phyloP scores from a whole-genome alignment of 2,113 vertebrate genomes.

The Himantopus leucocephalus region DNA sequence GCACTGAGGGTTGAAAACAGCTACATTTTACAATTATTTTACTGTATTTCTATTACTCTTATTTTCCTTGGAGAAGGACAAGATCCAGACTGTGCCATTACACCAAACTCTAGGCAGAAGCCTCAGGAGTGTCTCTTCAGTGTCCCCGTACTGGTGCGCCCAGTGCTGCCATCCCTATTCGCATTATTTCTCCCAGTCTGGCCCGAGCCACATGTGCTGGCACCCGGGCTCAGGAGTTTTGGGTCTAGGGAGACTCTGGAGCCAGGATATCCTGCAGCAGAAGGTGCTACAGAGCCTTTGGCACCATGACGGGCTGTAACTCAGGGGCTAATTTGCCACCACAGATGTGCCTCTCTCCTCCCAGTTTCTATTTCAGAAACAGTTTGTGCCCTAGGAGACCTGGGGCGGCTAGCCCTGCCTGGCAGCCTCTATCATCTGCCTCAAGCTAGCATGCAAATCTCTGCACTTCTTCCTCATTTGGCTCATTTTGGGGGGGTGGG shows the following conservation, averaged over 20 bases:
- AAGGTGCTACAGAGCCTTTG: neutral
- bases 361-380: neutral
- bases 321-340: neutral
- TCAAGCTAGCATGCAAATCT: neutral
- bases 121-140: neutral
- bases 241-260: neutral
- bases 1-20: neutral
- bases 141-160: neutral
- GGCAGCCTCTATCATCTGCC: neutral
- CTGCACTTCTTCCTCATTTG: neutral
- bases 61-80: neutral
- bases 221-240: neutral
- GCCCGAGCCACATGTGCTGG: neutral
- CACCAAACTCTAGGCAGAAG: neutral
- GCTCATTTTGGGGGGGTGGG: neutral
- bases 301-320: rapidly evolving
- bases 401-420: neutral
- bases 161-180: neutral
- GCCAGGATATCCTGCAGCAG: neutral
- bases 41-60: neutral
- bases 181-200: neutral
- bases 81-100: neutral
- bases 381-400: neutral
- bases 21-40: neutral
- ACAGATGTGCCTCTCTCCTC: neutral